A percentile compares a stretch with the other conserved stretches of the same genome.
Conservation (phyloP, 2,888 invertebrate genomes). For the Sarcophaga caerulescens region DNA sequence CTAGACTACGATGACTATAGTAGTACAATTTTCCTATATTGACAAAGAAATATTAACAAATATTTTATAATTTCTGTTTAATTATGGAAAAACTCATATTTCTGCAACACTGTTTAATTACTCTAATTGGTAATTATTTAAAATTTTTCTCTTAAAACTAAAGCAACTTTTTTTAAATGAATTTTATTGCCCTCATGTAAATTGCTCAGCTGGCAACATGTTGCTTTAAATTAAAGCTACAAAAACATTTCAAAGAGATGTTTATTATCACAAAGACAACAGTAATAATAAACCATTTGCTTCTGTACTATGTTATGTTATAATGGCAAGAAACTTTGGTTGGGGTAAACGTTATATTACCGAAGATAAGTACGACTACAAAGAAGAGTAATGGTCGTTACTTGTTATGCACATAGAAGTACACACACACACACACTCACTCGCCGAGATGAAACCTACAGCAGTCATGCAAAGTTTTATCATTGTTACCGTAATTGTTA, state of each 20-base stretch:
- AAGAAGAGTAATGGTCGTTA: neutral
- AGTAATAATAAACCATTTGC: neutral
- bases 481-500: constrained; percentile 56
- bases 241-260: constrained; percentile 16
- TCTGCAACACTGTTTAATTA: neutral
- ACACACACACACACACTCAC: too few species aligned
- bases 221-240: constrained; percentile 5
- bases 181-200: neutral
- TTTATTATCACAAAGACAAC: neutral
- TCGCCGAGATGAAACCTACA: too few species aligned
- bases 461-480: constrained; percentile 12
- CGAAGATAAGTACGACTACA: neutral
- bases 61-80: too few species aligned
- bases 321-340: too few species aligned
- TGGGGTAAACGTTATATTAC: too few species aligned
- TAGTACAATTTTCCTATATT: too few species aligned
- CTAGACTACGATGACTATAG: too few species aligned
- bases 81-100: neutral
- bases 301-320: too few species aligned
- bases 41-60: too few species aligned
- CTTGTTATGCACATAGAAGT: too few species aligned
- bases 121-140: neutral
- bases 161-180: neutral
- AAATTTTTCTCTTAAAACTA: neutral
- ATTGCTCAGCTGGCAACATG: constrained; percentile 37